A percentile compares a stretch with the other conserved stretches of the same genome.
Evolutionary conservation across 2,888 invertebrate genomes (phyloP).

Genomic region (Caenorhabditis sinica): DNA sequence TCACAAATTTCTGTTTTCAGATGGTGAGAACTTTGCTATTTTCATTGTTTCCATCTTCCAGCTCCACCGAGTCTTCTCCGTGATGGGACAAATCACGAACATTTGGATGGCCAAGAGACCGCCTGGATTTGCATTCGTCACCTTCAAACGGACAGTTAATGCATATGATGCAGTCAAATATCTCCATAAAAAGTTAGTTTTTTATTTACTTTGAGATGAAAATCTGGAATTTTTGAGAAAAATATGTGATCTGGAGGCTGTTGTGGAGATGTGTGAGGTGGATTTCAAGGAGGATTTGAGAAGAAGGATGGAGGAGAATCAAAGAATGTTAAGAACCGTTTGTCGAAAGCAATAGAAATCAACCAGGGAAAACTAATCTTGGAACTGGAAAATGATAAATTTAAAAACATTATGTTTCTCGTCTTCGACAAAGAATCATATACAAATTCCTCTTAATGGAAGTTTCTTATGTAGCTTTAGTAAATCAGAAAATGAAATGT

Average conservation of each 20-base stretch:
- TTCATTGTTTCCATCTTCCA: slow-evolving; percentile 1
- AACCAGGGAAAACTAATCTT: no score
- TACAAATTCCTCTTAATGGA: no score
- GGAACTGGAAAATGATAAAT: no score
- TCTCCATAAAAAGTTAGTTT: slow-evolving; percentile 28
- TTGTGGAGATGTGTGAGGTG: slow-evolving; percentile 55
- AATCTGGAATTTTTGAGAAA: slow-evolving; percentile 11
- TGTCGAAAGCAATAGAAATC: no score
- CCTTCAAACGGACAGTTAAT: slow-evolving; percentile 45
- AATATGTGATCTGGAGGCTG: slow-evolving; percentile 54
- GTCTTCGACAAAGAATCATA: no score
- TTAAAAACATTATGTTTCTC: no score
- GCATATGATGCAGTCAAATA: slow-evolving; percentile 52
- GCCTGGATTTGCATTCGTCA: slow-evolving; percentile 54
- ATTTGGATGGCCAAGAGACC: slow-evolving; percentile 56
- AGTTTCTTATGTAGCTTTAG: no score
- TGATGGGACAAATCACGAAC: slow-evolving; percentile 43
- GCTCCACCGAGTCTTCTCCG: slow-evolving; percentile 49
- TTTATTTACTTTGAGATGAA: background rate
- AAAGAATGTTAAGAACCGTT: background rate
- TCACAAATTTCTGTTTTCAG: background rate
- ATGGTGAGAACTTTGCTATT: background rate
- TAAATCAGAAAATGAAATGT: no score
- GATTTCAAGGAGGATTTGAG: slow-evolving; percentile 56
- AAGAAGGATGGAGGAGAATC: slow-evolving; percentile 37